A percentile compares a stretch with the other conserved stretches of the same genome.
These are phyloP conservation scores for Semnopithecus entellus DNA, from an alignment of 2,113 vertebrate species.

Conservation along the genomic window DNA sequence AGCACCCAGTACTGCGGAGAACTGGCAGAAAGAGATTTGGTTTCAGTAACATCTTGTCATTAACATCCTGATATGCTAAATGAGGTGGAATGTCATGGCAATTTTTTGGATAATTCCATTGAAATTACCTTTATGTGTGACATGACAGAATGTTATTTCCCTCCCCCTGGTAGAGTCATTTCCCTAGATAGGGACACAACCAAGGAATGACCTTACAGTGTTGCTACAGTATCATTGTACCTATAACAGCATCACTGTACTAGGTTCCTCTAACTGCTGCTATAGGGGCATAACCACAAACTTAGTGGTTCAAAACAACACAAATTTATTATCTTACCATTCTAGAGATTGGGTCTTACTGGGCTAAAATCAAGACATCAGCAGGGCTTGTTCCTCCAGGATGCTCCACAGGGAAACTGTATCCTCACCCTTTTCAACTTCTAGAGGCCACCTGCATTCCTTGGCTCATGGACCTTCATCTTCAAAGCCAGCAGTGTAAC, in stretches of 20 bases:
- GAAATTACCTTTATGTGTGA: neutral
- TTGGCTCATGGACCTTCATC: neutral
- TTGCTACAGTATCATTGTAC: neutral
- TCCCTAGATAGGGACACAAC: neutral
- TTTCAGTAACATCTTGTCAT: neutral
- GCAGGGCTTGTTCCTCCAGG: neutral
- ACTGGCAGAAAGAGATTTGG: neutral
- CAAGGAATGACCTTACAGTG: neutral
- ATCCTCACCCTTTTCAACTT: neutral
- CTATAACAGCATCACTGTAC: accelerated
- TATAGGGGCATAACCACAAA: neutral
- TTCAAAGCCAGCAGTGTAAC: neutral
- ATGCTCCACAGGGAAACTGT: neutral
- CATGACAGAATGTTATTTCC: neutral
- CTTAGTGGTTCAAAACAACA: neutral
- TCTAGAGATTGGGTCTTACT: neutral
- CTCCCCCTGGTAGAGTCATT: neutral
- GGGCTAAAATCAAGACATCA: neutral
- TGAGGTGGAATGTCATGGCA: neutral
- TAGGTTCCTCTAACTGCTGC: neutral
- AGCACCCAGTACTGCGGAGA: neutral
- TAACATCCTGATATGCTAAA: neutral
- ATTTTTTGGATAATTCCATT: neutral
- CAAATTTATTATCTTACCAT: neutral
- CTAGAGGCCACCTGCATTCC: neutral